A percentile compares a stretch with the other conserved stretches of the same genome.
phyloP scores from a whole-genome alignment of 37 sponge, comb jelly and placozoan genomes.

The Lycopodina hypogea region DNA sequence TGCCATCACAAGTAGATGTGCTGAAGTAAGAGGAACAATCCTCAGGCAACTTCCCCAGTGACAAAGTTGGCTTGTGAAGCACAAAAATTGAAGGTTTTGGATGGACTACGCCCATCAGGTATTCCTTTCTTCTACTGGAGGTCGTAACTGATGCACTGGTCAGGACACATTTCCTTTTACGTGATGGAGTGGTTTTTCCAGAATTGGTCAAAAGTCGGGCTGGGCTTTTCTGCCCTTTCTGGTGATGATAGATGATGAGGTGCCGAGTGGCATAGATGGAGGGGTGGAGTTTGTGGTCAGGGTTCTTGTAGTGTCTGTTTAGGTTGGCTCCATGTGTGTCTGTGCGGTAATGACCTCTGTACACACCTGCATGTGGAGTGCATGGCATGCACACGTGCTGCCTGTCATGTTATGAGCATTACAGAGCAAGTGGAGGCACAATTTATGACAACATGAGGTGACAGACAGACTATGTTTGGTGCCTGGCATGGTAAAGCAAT shows the following conservation, averaged over 20 bases:
- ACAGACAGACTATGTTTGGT: too few relatives aligned
- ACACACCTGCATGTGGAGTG: conserved; percentile 18
- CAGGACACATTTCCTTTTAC: not conserved
- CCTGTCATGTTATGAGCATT: too few relatives aligned
- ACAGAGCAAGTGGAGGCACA: too few relatives aligned
- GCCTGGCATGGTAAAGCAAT: too few relatives aligned
- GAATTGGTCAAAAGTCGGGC: not conserved
- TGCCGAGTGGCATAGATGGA: conserved; percentile 77
- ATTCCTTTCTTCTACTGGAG: not conserved
- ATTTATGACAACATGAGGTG: too few relatives aligned
- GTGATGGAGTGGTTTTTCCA: not conserved
- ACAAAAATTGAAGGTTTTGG: not conserved
- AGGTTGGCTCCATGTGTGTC: conserved; percentile 86
- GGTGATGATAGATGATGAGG: conserved; percentile 81
- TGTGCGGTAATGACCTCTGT: conserved; percentile 79
- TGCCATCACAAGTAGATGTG: not conserved
- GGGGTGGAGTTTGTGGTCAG: conserved; percentile 76
- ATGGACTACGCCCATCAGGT: too few relatives aligned
- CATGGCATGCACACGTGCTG: too few relatives aligned
- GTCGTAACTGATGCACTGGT: not conserved
- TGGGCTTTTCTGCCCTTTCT: not conserved
- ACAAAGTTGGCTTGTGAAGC: not conserved
- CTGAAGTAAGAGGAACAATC: not conserved
- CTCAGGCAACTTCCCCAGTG: not conserved
- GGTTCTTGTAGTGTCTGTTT: conserved; percentile 89